Percentiles rank a stretch among this genome's conserved stretches.
These are phyloP conservation scores for Protonemura montana DNA, from an alignment of 2,888 invertebrate genomes.

Conservation along the genomic window DNA sequence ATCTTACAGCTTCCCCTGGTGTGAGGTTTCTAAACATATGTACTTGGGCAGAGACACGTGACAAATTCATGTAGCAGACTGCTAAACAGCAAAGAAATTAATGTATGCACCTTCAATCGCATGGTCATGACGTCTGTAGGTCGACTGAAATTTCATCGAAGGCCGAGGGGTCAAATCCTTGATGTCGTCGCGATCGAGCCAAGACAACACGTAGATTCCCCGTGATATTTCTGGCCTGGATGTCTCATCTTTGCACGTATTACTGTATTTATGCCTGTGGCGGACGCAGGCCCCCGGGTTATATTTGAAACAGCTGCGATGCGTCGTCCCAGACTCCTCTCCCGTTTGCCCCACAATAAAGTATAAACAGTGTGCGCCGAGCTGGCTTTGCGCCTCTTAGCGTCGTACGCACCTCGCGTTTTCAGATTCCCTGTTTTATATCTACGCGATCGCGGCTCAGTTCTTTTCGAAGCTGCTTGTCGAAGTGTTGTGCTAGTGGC, in stretches of 20 bases:
- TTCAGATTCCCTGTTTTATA: background rate
- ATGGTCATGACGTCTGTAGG: background rate
- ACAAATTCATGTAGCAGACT: too few species aligned
- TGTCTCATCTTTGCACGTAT: conserved; percentile 14
- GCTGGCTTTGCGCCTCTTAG: background rate
- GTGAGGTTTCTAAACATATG: too few species aligned
- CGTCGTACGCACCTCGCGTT: background rate
- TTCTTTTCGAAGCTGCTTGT: background rate
- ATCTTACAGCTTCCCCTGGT: too few species aligned
- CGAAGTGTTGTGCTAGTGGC: background rate
- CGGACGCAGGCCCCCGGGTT: background rate
- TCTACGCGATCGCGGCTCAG: background rate
- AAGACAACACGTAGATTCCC: background rate
- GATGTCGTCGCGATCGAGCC: background rate
- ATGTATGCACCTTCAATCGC: background rate
- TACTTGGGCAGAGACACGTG: too few species aligned
- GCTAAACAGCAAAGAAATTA: too few species aligned
- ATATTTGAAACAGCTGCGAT: conserved; percentile 36
- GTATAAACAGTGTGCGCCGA: background rate
- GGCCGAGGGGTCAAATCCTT: background rate
- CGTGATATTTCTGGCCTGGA: background rate
- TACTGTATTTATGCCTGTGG: background rate
- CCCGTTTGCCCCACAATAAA: conserved; percentile 15
- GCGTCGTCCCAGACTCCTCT: background rate
- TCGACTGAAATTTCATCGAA: background rate